A percentile compares a stretch with the other conserved stretches of the same genome.
Evolutionary conservation across 2,888 invertebrate genomes (phyloP).

Genomic region (Nomada goodeniana): DNA sequence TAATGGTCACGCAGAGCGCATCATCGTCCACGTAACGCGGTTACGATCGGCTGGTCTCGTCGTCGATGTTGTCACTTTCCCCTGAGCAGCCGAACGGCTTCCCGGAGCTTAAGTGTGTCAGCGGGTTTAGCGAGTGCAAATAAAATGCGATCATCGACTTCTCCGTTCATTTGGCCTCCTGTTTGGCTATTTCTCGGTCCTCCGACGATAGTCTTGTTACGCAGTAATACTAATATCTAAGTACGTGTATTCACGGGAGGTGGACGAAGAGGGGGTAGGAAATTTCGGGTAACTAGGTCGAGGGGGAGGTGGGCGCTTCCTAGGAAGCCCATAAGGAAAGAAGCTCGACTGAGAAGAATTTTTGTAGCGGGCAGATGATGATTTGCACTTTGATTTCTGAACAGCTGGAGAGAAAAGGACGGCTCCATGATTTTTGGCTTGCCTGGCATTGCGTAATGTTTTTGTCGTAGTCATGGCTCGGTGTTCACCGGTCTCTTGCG

Average conservation of each 20-base stretch:
- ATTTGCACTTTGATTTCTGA: not conserved
- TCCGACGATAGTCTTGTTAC: slow-evolving; percentile 45
- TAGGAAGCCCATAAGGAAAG: slow-evolving; percentile 26
- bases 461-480: slow-evolving; percentile 16
- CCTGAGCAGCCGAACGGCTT: slow-evolving; percentile 61
- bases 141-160: slow-evolving; percentile 71
- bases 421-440: not conserved
- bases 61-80: slow-evolving; percentile 77
- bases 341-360: not conserved
- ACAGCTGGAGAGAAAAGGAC: not conserved
- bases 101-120: slow-evolving; percentile 77
- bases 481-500: not conserved
- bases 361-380: not conserved
- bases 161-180: slow-evolving; percentile 11
- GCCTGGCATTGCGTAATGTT: slow-evolving; percentile 31
- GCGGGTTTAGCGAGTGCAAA: slow-evolving; percentile 75
- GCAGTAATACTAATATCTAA: slow-evolving; percentile 34
- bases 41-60: slow-evolving; percentile 71
- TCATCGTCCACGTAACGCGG: slow-evolving; percentile 72
- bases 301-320: slow-evolving; percentile 7
- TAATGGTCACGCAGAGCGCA: slow-evolving; percentile 53
- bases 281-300: slow-evolving; percentile 72
- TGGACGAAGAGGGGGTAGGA: slow-evolving; percentile 40
- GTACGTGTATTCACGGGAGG: slow-evolving; percentile 42
- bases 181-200: slow-evolving; percentile 51